These are phyloP conservation scores for Muraenolepis orangiensis DNA, from an alignment of 2,797 vertebrate genomes.

Conservation along the genomic window DNA sequence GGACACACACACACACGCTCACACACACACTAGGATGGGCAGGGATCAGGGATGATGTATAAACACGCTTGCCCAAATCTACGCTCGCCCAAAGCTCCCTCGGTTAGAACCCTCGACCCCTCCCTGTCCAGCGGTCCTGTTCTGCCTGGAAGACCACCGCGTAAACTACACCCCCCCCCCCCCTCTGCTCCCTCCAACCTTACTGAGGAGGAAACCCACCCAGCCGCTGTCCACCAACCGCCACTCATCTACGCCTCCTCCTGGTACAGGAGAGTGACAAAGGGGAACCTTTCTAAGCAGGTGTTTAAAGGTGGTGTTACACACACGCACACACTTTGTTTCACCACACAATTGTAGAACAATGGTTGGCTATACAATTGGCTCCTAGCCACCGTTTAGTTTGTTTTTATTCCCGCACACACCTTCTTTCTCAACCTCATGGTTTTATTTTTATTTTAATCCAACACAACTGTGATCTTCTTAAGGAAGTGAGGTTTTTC, in stretches of 20 bases:
- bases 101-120: too few species aligned
- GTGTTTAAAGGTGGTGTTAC: slow-evolving; percentile 46
- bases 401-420: slow-evolving; percentile 62
- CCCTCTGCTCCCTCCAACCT: slow-evolving; percentile 27
- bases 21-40: too few species aligned
- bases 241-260: slow-evolving; percentile 9
- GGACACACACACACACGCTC: too few species aligned
- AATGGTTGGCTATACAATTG: slow-evolving; percentile 44
- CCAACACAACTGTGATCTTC: slow-evolving; percentile 89
- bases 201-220: too few species aligned
- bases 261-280: slow-evolving; percentile 36
- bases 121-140: too few species aligned
- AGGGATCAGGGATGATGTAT: too few species aligned
- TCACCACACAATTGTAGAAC: slow-evolving; percentile 53
- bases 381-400: slow-evolving; percentile 66
- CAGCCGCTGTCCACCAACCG: too few species aligned
- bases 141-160: slow-evolving; percentile 49
- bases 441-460: slow-evolving; percentile 52
- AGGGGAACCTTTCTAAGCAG: slow-evolving; percentile 36
- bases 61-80: too few species aligned
- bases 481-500: slow-evolving; percentile 73
- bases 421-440: slow-evolving; percentile 59
- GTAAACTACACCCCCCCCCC: slow-evolving; percentile 62
- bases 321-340: slow-evolving; percentile 45
- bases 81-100: too few species aligned